Percentiles rank a stretch among this genome's conserved stretches.
Conservation (phyloP, 2,113 vertebrate genomes). For the Entomyzon cyanotis region DNA sequence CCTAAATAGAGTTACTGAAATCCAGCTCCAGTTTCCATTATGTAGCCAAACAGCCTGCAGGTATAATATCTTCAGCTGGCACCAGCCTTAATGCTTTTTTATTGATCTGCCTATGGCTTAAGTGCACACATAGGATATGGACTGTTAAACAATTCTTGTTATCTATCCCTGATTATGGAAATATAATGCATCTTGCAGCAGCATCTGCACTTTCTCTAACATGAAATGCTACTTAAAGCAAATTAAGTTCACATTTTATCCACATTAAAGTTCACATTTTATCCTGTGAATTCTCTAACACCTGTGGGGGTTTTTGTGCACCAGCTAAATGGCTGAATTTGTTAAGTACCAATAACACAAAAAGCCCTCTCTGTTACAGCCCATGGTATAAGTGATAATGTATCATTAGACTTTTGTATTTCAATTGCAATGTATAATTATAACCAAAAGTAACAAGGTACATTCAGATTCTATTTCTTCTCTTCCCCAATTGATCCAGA, state of each 20-base stretch:
- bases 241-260: background rate
- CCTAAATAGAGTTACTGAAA: conserved; percentile 35
- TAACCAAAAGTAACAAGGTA: background rate
- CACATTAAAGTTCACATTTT: background rate
- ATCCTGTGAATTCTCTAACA: background rate
- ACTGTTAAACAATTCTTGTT: background rate
- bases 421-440: background rate
- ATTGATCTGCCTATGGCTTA: conserved; percentile 37
- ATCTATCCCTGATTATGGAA: conserved; percentile 9
- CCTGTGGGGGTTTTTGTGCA: background rate
- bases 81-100: conserved; percentile 30
- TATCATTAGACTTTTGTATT: background rate
- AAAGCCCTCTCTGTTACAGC: background rate
- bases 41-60: conserved; percentile 6
- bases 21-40: background rate
- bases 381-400: rapidly evolving
- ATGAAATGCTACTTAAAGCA: background rate
- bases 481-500: background rate
- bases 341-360: background rate
- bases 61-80: conserved; percentile 4
- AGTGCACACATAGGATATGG: background rate
- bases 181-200: conserved; percentile 14
- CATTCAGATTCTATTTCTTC: background rate
- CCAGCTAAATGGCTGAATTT: background rate
- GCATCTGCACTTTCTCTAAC: conserved; percentile 10